Evolutionary conservation across 2,888 invertebrate species (phyloP), one percentile per base, ranked within the genome.

Genomic region (Rapana venosa): DNA sequence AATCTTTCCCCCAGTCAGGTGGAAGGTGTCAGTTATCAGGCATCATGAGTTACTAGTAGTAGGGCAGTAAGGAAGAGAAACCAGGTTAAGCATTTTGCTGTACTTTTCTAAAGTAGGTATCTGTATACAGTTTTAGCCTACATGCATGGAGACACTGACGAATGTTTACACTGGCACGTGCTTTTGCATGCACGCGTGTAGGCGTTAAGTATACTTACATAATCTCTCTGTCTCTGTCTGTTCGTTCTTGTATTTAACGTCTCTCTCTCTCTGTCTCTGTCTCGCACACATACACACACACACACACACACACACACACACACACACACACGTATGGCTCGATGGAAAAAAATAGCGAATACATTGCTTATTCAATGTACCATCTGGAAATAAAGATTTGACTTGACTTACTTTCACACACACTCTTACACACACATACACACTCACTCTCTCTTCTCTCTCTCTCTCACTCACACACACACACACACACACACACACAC

Each of bases 401-500:
- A n/a, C n/a, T n/a, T n/a, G n/a, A n/a, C n/a, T n/a, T n/a, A n/a
- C n/a, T n/a, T n/a, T n/a, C 66, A 66, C 66, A 66, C 26, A 66
- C 66, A 66, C 66, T 2, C 66, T 6, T 13, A 66, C 66, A 22
- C 66, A 66, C 66, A 22, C 66, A 66, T 13, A 66, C 66, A 66
- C 66, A 66, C 66, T 6, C 66, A 13, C n/a, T n/a, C n/a, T n/a
- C n/a, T n/a, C n/a, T n/a, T n/a, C n/a, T n/a, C n/a, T n/a, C n/a
- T n/a, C n/a, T n/a, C n/a, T n/a, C n/a, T n/a, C 4, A 66, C 66
- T 6, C 66, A 66, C 66, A 66, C 66, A 66, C 66, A 66, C 26
- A 66, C 66, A 66, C 66, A 66, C 66, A 66, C 66, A 66, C 13
- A 66, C 74, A n/a, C 74, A 35, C 83, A 83, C 47, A 83, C 83